Evolutionary conservation across 2,888 invertebrate genomes (phyloP), one percentile per base, ranked within the genome.

Genomic region (Sylvicola cinctus): DNA sequence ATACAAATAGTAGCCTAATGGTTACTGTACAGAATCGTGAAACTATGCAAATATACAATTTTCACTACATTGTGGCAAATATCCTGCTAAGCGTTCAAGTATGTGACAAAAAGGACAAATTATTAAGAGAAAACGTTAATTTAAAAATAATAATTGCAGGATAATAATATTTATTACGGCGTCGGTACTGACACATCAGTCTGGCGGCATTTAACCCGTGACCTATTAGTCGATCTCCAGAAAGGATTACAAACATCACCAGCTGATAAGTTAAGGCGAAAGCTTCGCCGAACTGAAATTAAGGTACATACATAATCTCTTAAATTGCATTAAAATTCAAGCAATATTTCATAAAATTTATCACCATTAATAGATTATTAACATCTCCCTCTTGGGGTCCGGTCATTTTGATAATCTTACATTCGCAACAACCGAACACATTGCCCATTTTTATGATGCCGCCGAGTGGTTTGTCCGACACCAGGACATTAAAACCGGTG

Each of bases 401-500:
- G 85, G 85, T 10, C 65, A 65, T 46, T 58, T 79, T 44, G 80
- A 79, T 55, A 79, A 81, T 57, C 56, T 87, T 37, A 78, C 80
- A 5, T 55, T 90, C 35, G 69, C 80, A 12, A 71, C 77, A 1
- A 77, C 79, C 42, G 83, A 84, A 49, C 95, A 96, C 62, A 68
- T 80, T 60, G 74, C 77, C 42, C 83, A 88, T 55, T 95, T 96
- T 63, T 79, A 78, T 50, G 77, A 80, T 55, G 85, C 93, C 8
- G 88, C 88, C 31, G 73, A 81, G 46, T 98, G 95, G 95, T 79
- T 96, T 52, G 74, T 85, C 29, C 62, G 65, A 17, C 69, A 79
- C 58, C 96, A 96, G 62, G 80, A 91, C 51, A 52, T 65, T 34
- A 66, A 68, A 43, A 70, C 74, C 14, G 96, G 96, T 31, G 96